phyloP scores from a whole-genome alignment of 2,113 vertebrate species.

The Mellivora capensis region DNA sequence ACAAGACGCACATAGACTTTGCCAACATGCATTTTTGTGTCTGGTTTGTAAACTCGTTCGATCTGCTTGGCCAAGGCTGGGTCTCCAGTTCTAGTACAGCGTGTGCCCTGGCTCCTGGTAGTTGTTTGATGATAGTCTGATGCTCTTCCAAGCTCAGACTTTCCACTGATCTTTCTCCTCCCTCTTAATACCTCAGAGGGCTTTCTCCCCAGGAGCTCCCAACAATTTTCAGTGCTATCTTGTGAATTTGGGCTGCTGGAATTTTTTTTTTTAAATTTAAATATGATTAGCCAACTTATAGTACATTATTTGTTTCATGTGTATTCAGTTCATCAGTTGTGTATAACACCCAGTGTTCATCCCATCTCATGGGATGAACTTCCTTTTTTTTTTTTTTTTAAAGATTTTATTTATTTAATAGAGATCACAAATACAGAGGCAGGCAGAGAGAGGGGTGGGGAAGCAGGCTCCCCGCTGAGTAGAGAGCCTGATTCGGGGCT shows the following conservation, averaged over 20 bases:
- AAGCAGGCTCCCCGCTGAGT: too few species aligned
- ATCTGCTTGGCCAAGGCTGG: neutral
- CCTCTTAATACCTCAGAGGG: neutral
- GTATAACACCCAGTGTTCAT: too few species aligned
- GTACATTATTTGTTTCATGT: too few species aligned
- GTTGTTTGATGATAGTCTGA: neutral
- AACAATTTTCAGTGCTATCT: neutral
- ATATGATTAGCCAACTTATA: too few species aligned
- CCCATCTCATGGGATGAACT: too few species aligned
- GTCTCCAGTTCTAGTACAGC: neutral
- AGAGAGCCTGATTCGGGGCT: too few species aligned
- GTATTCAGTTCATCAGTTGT: too few species aligned
- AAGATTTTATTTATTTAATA: too few species aligned
- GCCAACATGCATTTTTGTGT: neutral
- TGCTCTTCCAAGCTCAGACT: neutral
- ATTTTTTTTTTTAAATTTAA: too few species aligned
- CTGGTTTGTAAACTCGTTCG: neutral
- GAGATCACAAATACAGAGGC: too few species aligned
- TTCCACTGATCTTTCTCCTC: neutral
- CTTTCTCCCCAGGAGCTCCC: neutral
- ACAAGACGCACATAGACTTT: neutral
- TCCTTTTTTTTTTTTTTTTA: too few species aligned
- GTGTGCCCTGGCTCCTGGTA: neutral
- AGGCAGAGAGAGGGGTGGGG: too few species aligned
- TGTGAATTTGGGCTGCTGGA: neutral